phyloP scores from a whole-genome alignment of 2,113 vertebrate genomes.

The Excalfactoria chinensis region DNA sequence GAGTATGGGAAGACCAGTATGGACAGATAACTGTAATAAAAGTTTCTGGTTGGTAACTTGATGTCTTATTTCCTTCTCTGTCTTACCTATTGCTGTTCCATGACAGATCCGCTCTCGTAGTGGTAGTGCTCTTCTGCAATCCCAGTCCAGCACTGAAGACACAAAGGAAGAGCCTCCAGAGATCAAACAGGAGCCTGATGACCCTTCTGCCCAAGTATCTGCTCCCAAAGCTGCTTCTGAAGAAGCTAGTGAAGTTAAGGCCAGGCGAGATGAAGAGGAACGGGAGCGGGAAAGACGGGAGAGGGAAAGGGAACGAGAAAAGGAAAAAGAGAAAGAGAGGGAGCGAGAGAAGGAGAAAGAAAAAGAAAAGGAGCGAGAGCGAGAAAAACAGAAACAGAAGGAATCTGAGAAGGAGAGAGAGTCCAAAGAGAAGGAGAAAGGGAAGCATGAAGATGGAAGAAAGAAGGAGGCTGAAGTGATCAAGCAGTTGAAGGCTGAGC shows the following conservation, averaged over 20 bases:
- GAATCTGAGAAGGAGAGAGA: slow-evolving; percentile 82
- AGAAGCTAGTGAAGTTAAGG: slow-evolving; percentile 75
- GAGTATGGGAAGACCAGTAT: background rate
- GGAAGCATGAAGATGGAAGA: slow-evolving; percentile 83
- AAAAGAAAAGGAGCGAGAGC: slow-evolving; percentile 84
- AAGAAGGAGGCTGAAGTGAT: slow-evolving; percentile 88
- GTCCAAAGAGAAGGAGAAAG: slow-evolving; percentile 87
- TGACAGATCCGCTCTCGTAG: slow-evolving; percentile 84
- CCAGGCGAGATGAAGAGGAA: slow-evolving; percentile 80
- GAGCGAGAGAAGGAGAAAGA: slow-evolving; percentile 85
- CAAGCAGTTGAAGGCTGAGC: slow-evolving; percentile 93
- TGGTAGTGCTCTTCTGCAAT: slow-evolving; percentile 87
- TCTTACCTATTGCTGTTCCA: background rate
- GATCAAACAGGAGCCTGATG: slow-evolving; percentile 89
- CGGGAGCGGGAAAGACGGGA: slow-evolving; percentile 82
- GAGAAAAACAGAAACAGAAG: slow-evolving; percentile 81
- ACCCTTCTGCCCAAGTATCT: slow-evolving; percentile 72
- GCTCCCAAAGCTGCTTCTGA: slow-evolving; percentile 78
- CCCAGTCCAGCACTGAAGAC: slow-evolving; percentile 93
- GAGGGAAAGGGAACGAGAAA: slow-evolving; percentile 83
- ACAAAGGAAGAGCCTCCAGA: slow-evolving; percentile 86
- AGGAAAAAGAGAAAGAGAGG: slow-evolving; percentile 70
- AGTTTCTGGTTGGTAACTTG: background rate
- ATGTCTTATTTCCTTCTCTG: background rate
- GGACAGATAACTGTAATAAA: background rate